Evolutionary conservation across 1,140 invertebrate genomes (phyloP).

Genomic region (Megalonaias nervosa): DNA sequence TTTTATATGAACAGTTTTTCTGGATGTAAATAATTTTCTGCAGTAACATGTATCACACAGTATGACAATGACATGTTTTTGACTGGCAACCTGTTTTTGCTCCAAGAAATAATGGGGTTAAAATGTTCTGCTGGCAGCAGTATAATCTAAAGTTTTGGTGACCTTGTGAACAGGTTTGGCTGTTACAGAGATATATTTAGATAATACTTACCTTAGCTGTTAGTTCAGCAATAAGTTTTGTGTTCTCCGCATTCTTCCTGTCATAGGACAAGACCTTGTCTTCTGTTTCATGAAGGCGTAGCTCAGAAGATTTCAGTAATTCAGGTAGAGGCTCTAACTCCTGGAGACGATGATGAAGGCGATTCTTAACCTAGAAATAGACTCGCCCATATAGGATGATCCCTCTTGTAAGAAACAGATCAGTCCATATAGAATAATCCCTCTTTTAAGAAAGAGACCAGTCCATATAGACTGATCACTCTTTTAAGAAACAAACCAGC

Average conservation of each 20-base stretch:
- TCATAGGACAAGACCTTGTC: constrained; percentile 61
- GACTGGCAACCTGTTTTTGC: too few relatives aligned
- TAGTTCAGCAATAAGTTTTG: constrained; percentile 63
- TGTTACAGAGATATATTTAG: neutral
- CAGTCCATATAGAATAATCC: too few relatives aligned
- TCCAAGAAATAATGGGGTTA: too few relatives aligned
- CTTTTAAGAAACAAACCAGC: too few relatives aligned
- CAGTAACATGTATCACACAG: too few relatives aligned
- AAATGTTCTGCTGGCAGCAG: too few relatives aligned
- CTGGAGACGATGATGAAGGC: constrained; percentile 65
- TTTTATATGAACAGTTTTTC: too few relatives aligned
- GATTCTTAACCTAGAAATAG: constrained; percentile 58
- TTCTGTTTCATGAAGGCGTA: constrained; percentile 64
- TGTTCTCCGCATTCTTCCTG: constrained; percentile 62
- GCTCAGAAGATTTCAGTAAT: constrained; percentile 67
- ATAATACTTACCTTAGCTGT: constrained; percentile 58
- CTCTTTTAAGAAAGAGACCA: too few relatives aligned
- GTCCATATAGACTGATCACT: too few relatives aligned
- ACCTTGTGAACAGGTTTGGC: neutral
- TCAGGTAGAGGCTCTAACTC: constrained; percentile 71
- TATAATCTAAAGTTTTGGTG: neutral
- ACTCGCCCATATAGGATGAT: neutral
- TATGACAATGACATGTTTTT: too few relatives aligned
- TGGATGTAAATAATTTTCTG: too few relatives aligned
- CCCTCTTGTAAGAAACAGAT: too few relatives aligned